These are phyloP conservation scores for Caiman crocodilus DNA, from an alignment of 2,797 vertebrate species.

Conservation along the genomic window DNA sequence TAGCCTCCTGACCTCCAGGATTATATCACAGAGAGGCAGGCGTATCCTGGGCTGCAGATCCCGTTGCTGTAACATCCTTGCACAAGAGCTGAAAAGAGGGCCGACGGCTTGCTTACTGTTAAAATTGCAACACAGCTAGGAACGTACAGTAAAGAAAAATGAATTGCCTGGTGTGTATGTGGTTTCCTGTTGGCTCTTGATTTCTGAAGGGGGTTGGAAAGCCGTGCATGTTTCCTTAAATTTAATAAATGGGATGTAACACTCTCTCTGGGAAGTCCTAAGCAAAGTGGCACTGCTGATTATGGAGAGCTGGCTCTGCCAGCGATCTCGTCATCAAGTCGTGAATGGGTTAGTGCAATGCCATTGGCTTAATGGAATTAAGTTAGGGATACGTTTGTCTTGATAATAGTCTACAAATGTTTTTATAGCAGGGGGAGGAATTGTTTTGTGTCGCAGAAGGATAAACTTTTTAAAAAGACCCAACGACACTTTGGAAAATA, in stretches of 20 bases:
- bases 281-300: not conserved
- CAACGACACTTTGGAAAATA: not conserved
- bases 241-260: slow-evolving; percentile 75
- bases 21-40: too few species aligned
- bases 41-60: too few species aligned
- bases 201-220: slow-evolving; percentile 64
- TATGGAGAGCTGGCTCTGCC: slow-evolving; percentile 26
- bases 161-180: slow-evolving; percentile 69
- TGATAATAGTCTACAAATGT: not conserved
- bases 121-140: slow-evolving; percentile 67
- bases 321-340: not conserved
- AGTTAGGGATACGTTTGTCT: not conserved
- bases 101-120: slow-evolving; percentile 71
- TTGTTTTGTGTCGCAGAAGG: not conserved
- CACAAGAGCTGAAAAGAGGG: slow-evolving; percentile 59
- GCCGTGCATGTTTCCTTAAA: slow-evolving; percentile 69
- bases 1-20: too few species aligned
- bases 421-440: not conserved
- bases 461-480: not conserved
- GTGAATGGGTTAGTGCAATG: not conserved
- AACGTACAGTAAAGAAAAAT: slow-evolving; percentile 70
- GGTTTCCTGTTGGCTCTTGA: slow-evolving; percentile 69
- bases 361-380: not conserved
- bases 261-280: slow-evolving; percentile 50
- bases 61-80: slow-evolving; percentile 30